Percentiles rank a stretch among this genome's conserved stretches.
These are phyloP conservation scores for Callyntrura guangdongensis DNA, from an alignment of 2,888 invertebrate genomes.

Conservation along the genomic window DNA sequence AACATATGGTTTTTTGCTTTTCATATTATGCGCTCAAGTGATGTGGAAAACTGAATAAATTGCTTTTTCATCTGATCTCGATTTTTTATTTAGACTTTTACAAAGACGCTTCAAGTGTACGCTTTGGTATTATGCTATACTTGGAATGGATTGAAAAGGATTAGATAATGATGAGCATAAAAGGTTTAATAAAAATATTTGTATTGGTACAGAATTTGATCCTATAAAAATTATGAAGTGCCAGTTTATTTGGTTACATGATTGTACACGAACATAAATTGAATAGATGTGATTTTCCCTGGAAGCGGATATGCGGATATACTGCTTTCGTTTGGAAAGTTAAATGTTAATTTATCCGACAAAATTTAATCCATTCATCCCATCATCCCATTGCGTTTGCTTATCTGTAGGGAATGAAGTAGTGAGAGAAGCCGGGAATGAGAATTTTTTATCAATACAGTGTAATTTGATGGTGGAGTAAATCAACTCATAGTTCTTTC, in stretches of 20 bases:
- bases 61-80: constrained; percentile 10
- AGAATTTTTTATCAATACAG: constrained; percentile 33
- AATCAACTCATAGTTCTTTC: background rate
- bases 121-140: background rate
- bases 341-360: background rate
- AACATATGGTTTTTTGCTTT: background rate
- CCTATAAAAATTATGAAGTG: too few species aligned
- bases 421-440: background rate
- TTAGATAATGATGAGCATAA: too few species aligned
- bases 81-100: constrained; percentile 9
- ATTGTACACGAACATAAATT: too few species aligned
- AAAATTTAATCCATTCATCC: constrained; percentile 12
- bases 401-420: background rate
- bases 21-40: background rate
- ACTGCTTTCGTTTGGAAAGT: too few species aligned
- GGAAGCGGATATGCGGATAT: too few species aligned
- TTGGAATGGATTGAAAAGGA: too few species aligned
- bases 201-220: too few species aligned
- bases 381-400: too few species aligned
- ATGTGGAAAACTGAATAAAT: constrained; percentile 18
- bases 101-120: background rate
- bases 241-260: too few species aligned
- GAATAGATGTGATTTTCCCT: too few species aligned
- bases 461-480: constrained; percentile 17
- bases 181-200: too few species aligned